Evolutionary conservation across 37 sponge, comb jelly and placozoan species (phyloP), one percentile per base, ranked within the genome.

Genomic region (Spongilla lacustris): DNA sequence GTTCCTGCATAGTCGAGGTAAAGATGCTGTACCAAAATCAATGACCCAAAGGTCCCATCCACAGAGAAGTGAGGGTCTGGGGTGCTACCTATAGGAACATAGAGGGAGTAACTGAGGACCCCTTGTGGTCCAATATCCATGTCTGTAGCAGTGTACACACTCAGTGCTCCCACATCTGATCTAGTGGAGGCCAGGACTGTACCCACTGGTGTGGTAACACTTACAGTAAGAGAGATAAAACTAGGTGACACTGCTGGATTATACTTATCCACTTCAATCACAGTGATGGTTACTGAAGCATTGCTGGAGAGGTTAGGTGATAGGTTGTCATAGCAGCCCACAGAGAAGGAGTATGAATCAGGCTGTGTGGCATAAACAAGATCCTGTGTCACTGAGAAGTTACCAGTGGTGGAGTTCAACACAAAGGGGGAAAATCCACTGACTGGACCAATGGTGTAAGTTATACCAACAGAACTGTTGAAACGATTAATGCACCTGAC

Each of bases 111-210:
- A 11, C 77, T 81, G 19, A 92, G 21, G 2, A 36, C 66, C 46
- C 92, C 89, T 70, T 92, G 84, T 0, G 80, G 77, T 14, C 92
- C 92, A 85, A 66, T 66, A 85, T 92, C 92, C 27, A 24, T 36
- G 70, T 83, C 89, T 4, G 31, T 50, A 12, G 19, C 37, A 23
- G 23, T 71, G 36, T 67, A 84, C 36, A 68, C 36, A 14, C 36
- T 2, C 0, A 58, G 58, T 58, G 58, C 58, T 80, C 67, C 36
- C 27, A 27, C 71, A 37, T 27, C 67, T 38, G 75, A 36, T 8
- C 26, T 32, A 9, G 69, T 67, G 33, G 85, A 41, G 25, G 73
- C 86, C 21, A 86, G 6, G n/a, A 86, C 46, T 49, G 49, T 41
- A 8, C 79, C 79, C 17, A 78, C 72, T 46, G 9, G 41, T 41